Evolutionary conservation across 2,888 invertebrate genomes (phyloP), one percentile per base, ranked within the genome.

Genomic region (Tenthredo notha): DNA sequence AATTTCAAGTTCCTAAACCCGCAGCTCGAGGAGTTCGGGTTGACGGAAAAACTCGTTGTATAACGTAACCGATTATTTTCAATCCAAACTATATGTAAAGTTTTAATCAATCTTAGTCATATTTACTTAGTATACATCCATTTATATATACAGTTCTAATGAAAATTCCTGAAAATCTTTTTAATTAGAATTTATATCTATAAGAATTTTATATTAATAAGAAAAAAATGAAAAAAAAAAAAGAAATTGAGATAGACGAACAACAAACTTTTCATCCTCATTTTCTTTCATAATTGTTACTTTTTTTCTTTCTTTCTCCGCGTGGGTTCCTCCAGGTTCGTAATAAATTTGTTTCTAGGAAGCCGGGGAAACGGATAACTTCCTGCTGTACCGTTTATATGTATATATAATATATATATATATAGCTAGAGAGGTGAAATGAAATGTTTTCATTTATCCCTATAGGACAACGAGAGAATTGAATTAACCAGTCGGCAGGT

Each of bases 401-500:
- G 18, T 29, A 65, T 25, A 25, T 65, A 29, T 40, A 43, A 72
- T 72, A 10, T 21, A 37, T 6, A 21, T 43, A 43, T 40, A 29
- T 40, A 74, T 65, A 65, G 58, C 65, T 25, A 65, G 58, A 82
- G 43, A 67, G 40, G 84, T 61, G 58, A 75, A 84, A 75, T 75
- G 84, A 85, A 85, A 85, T 85, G 85, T 85, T 85, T 85, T 82
- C 85, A 85, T 85, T 85, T 85, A 85, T 85, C 82, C 82, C 21
- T 29, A 29, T 67, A 67, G 67, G 84, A 84, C 78, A 78, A 80
- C 78, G 77, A 70, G 80, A 82, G 85, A 85, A 85, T 85, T 78
- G 72, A 85, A 85, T 85, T 85, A 85, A 85, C 61, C 85, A 84
- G 65, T 84, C 77, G 77, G 54, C 72, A 40, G 84, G 70, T 82